Base-by-base conservation (phyloP, 2,888 invertebrate species). In the Leptopilina drosophilae region DNA sequence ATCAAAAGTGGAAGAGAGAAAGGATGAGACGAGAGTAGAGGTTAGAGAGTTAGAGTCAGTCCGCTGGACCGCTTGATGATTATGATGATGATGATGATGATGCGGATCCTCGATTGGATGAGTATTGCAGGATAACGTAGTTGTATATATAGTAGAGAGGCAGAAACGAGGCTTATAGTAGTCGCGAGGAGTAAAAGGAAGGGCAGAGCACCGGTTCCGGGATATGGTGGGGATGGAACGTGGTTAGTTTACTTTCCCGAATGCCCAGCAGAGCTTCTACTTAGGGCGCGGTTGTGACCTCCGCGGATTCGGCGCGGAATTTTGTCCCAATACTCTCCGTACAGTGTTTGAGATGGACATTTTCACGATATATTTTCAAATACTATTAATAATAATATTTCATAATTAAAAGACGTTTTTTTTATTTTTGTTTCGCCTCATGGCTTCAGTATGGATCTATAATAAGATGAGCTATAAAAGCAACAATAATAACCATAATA, bases 221-320 rank as follows among this genome's bases (percentile, higher is more conserved):
- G 86, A 86, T 79, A 79, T 88, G 88, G 91, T 86, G 90, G 91
- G 91, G 91, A 91, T 91, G 91, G 91, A 91, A 91, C 91, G 91
- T 87, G 89, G 91, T 89, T 91, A 87, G 91, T 91, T 91, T 90
- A 91, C 91, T 91, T 91, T 91, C 90, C 90, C 90, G 89, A 87
- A 89, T 87, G 89, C 86, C 84, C 88, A 81, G 87, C 87, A 86
- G 86, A 87, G 87, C 87, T 90, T 87, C 89, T 87, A 73, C 73
- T 67, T 86, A 89, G 89, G 91, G 91, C 88, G 91, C 91, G 91
- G 90, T 91, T 88, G 89, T 88, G 90, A 90, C 89, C 90, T 87
- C 87, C 82, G 85, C 81, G 82, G 83, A 86, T 87, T 84, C 79
- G 80, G 82, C 83, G 78, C 80, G 69, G 66, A 42, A 15, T 66